These are phyloP conservation scores for Leptoteleia sp. DNA, from an alignment of 1,140 invertebrate species.

Conservation along the genomic window DNA sequence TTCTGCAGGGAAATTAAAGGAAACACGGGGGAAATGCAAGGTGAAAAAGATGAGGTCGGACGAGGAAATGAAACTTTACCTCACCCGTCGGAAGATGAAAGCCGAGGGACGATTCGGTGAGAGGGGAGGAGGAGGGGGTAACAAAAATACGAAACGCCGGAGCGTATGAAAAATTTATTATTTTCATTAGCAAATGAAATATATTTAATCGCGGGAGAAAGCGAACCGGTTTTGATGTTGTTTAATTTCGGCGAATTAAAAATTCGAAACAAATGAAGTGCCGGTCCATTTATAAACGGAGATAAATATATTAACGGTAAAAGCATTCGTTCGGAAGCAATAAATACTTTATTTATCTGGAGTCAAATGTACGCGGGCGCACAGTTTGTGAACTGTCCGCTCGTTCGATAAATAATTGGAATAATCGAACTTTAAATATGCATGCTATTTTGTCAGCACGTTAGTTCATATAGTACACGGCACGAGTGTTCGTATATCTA, in stretches of 20 bases:
- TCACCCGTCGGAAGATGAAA: slow-evolving; percentile 18
- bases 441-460: slow-evolving; percentile 9
- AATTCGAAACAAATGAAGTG: slow-evolving; percentile 1
- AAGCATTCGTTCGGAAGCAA: slow-evolving; percentile 9
- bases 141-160: slow-evolving; percentile 11
- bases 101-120: too few species aligned
- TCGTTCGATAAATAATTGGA: slow-evolving; percentile 16
- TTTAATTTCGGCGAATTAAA: background rate
- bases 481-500: too few species aligned
- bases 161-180: slow-evolving; percentile 29
- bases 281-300: background rate
- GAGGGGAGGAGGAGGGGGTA: slow-evolving; percentile 4
- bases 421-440: slow-evolving; percentile 22
- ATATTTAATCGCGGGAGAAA: background rate
- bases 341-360: slow-evolving; percentile 19
- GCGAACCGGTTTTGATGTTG: background rate
- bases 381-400: slow-evolving; percentile 6
- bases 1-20: slow-evolving; percentile 66
- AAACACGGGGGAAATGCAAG: slow-evolving; percentile 58
- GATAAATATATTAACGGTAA: slow-evolving; percentile 15
- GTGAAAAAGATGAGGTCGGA: slow-evolving; percentile 46
- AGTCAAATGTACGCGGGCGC: background rate
- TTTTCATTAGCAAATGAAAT: slow-evolving; percentile 32
- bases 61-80: slow-evolving; percentile 64
- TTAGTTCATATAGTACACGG: too few species aligned